phyloP scores from a whole-genome alignment of 2,113 vertebrate species.

The Sphaerodactylus townsendi region DNA sequence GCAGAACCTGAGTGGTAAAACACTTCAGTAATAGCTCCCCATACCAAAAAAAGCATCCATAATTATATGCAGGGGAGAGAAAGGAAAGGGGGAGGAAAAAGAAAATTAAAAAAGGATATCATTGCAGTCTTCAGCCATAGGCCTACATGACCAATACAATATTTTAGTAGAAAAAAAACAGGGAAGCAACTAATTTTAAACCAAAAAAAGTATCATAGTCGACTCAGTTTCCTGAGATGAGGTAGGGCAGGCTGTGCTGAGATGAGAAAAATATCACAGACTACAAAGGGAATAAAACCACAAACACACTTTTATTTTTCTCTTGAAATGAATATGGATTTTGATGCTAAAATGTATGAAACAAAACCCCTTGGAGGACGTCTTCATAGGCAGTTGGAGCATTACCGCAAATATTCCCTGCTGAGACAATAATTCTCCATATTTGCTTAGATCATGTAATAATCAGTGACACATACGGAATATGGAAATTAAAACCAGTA shows the following conservation, averaged over 20 bases:
- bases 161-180: not conserved
- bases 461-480: slow-evolving; percentile 55
- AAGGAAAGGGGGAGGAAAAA: too few species aligned
- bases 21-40: too few species aligned
- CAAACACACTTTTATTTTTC: not conserved
- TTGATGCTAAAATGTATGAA: slow-evolving; percentile 23
- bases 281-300: not conserved
- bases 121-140: too few species aligned
- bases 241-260: not conserved
- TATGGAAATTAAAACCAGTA: slow-evolving; percentile 62
- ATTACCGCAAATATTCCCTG: slow-evolving; percentile 39
- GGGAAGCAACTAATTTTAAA: not conserved
- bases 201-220: not conserved
- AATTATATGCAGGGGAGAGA: too few species aligned
- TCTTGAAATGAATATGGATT: slow-evolving; percentile 22
- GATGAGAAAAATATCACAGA: not conserved
- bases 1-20: too few species aligned
- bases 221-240: not conserved
- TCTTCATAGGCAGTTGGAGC: slow-evolving; percentile 47
- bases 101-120: too few species aligned
- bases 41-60: too few species aligned
- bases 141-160: not conserved
- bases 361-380: slow-evolving; percentile 47
- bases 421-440: slow-evolving; percentile 58
- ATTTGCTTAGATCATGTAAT: slow-evolving; percentile 63